A percentile compares a stretch with the other conserved stretches of the same genome.
These are phyloP conservation scores for Cliona cf. orientalis DNA, from an alignment of 37 sponge, comb jelly and placozoan species.

Conservation along the genomic window DNA sequence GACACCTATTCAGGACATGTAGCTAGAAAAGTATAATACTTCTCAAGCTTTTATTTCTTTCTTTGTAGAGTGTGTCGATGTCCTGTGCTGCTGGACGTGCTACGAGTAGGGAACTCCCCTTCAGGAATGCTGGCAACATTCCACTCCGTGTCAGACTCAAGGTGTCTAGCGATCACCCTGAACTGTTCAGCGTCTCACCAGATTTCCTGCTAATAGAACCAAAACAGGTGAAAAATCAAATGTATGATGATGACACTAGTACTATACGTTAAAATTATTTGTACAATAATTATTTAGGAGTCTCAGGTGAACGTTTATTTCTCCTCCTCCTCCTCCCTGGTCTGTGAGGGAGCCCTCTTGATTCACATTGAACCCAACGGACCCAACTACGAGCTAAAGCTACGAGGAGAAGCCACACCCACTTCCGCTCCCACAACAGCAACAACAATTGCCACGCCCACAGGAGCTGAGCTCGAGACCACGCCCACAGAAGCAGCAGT, in stretches of 20 bases:
- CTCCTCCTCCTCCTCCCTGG: too few species aligned
- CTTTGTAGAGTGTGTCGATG: background rate
- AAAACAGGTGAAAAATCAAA: conserved; percentile 28
- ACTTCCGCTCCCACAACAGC: too few species aligned
- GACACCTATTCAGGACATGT: background rate
- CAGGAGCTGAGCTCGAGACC: too few species aligned
- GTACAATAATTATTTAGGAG: conserved; percentile 12
- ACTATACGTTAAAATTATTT: background rate
- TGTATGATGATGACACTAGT: background rate
- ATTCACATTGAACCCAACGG: conserved; percentile 63
- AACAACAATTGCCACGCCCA: too few species aligned
- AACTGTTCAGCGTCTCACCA: conserved; percentile 45
- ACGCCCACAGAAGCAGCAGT: too few species aligned
- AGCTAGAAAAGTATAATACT: too few species aligned
- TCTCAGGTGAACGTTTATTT: conserved; percentile 33
- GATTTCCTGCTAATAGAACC: conserved; percentile 27
- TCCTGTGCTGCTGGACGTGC: conserved; percentile 28
- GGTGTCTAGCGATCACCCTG: background rate
- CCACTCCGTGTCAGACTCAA: conserved; percentile 42
- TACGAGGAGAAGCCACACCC: conserved; percentile 46
- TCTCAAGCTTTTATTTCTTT: background rate
- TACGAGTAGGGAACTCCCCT: conserved; percentile 43
- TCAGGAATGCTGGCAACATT: conserved; percentile 79
- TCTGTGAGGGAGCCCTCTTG: conserved; percentile 20
- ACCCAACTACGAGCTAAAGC: conserved; percentile 62